Base-by-base conservation (phyloP, 2,797 vertebrate species). In the Cossypha niveicapilla region DNA sequence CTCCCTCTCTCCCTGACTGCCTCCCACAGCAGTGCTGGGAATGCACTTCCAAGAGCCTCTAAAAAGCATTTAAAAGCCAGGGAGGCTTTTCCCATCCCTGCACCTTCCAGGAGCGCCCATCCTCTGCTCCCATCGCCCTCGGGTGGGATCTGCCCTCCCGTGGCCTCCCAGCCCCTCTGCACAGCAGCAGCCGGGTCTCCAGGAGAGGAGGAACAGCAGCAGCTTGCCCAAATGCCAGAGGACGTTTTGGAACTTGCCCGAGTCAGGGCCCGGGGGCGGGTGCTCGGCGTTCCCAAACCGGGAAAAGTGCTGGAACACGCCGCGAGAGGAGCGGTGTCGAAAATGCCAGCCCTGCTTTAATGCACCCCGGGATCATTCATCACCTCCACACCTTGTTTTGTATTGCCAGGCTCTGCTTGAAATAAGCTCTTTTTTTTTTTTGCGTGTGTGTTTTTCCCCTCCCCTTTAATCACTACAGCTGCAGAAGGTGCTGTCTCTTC, bases 1-100 rank as follows among this genome's bases (percentile, higher is more conserved):
- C 42, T 32, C 16, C 6, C 48, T 65, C 44, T 76, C 45, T 53
- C 50, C 50, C 71, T 88, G 87, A 60, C 95, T 97, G 96, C 61
- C 87, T 91, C 83, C 92, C 94, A 67, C 92, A 93, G 96, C n/a
- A 41, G 91, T 56, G 94, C 93, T 94, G 89, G 93, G 88, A 97
- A 95, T 92, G 67, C n/a, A 7, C 90, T 95, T 96, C 96, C 88
- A 48, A 88, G 35, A 56, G 35, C 42, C 35, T 81, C 68, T 28
- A 11, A 72, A 72, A 77, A 63, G 28, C 28, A 1, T 57, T 67
- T 42, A 19, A 85, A 65, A 70, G 19, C n/a, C 63, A 27, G n/a
- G 12, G 47, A 65, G 47, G 50, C 17, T 61, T 57, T 39, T 9
- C 34, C 50, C 17, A 15, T 8, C 71, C 3, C 58, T 1, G 2